Evolutionary conservation across 2,888 invertebrate genomes (phyloP).

Genomic region (Meteorus colon): DNA sequence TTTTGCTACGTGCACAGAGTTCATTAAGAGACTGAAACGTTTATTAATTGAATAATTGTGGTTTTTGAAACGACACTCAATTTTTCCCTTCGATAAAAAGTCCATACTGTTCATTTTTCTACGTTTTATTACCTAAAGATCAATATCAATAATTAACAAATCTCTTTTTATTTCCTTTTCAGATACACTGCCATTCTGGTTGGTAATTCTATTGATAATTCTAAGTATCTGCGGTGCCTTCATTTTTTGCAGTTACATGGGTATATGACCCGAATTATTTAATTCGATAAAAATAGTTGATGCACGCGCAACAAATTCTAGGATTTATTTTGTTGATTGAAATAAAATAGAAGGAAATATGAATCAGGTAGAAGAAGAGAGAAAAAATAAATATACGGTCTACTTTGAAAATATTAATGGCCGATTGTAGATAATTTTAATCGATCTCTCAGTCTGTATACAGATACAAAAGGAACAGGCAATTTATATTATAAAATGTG

Average conservation of each 20-base stretch:
- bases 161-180: slow-evolving; percentile 66
- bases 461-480: background rate
- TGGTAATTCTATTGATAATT: slow-evolving; percentile 84
- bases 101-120: too few species aligned
- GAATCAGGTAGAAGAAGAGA: background rate
- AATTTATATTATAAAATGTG: background rate
- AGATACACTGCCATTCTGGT: slow-evolving; percentile 89
- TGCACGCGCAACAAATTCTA: slow-evolving; percentile 42
- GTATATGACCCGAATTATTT: slow-evolving; percentile 75
- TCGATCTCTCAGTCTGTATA: background rate
- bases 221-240: slow-evolving; percentile 86
- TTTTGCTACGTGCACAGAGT: too few species aligned
- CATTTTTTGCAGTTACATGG: slow-evolving; percentile 87
- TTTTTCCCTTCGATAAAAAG: too few species aligned
- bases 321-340: slow-evolving; percentile 40
- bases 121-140: too few species aligned
- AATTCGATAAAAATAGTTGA: slow-evolving; percentile 42
- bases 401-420: background rate
- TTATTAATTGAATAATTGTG: too few species aligned
- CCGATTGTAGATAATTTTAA: slow-evolving; percentile 9
- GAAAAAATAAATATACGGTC: background rate
- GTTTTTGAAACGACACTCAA: too few species aligned
- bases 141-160: slow-evolving; percentile 22
- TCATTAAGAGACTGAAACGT: too few species aligned
- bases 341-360: background rate